Conservation (phyloP, 1,140 invertebrate genomes). For the Megalopta genalis region DNA sequence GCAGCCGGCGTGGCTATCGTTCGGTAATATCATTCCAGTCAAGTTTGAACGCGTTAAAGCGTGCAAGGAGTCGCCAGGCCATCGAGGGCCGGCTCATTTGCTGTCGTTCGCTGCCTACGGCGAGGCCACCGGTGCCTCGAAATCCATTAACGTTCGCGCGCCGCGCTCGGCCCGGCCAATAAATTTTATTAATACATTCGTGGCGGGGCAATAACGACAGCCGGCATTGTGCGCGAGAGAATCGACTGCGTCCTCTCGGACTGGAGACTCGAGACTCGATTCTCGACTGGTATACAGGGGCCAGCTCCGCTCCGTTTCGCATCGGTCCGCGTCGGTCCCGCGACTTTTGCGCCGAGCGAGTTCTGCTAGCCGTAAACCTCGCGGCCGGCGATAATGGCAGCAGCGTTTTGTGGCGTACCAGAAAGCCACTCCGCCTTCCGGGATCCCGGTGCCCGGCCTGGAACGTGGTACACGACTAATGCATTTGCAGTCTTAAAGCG, state of each 20-base stretch:
- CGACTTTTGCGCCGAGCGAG: neutral
- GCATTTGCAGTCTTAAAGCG: slow-evolving; percentile 61
- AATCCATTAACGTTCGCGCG: slow-evolving; percentile 75
- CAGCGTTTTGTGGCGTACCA: slow-evolving; percentile 60
- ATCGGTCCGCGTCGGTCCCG: neutral
- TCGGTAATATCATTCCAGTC: slow-evolving; percentile 63
- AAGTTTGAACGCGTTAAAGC: slow-evolving; percentile 68
- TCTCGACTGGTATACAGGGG: too few relatives aligned
- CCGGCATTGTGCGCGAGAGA: slow-evolving; percentile 62
- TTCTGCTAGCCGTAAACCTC: slow-evolving; percentile 46
- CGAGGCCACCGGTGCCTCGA: slow-evolving; percentile 70
- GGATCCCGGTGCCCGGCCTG: slow-evolving; percentile 53
- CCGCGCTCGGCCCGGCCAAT: slow-evolving; percentile 69
- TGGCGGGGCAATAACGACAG: slow-evolving; percentile 71
- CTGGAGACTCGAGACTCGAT: too few relatives aligned
- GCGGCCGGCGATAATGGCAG: slow-evolving; percentile 60
- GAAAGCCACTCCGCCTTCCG: slow-evolving; percentile 63
- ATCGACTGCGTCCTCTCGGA: neutral
- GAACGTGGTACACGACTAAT: slow-evolving; percentile 62
- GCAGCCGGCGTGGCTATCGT: slow-evolving; percentile 21
- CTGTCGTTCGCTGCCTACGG: slow-evolving; percentile 61
- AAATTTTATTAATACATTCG: slow-evolving; percentile 79
- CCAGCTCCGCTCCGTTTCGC: neutral
- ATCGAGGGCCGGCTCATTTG: slow-evolving; percentile 60
- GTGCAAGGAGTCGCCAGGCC: slow-evolving; percentile 53